Percentiles rank a stretch among this genome's conserved stretches.
Conservation (phyloP, 2,797 vertebrate species). For the Halcyon badia region DNA sequence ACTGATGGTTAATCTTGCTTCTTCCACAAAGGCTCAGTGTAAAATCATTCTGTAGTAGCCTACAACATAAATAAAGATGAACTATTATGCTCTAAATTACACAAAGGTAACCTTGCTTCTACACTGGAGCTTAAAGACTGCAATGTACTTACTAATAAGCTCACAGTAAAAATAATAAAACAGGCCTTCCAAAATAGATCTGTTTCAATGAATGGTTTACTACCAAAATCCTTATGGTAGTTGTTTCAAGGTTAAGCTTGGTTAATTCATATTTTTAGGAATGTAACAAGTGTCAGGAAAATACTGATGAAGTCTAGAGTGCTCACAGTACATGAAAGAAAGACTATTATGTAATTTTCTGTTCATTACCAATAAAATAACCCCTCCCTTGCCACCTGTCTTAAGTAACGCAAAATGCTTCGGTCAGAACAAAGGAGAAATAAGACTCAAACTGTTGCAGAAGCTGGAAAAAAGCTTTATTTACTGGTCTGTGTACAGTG, state of each 20-base stretch:
- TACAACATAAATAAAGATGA: constrained; percentile 63
- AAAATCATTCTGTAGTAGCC: constrained; percentile 56
- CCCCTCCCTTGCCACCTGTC: accelerated
- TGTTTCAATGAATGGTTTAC: not conserved
- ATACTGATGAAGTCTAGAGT: not conserved
- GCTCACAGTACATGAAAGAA: not conserved
- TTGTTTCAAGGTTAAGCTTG: not conserved
- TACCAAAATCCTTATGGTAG: not conserved
- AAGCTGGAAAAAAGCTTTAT: not conserved
- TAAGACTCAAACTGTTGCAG: not conserved
- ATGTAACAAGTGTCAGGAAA: not conserved
- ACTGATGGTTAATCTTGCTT: constrained; percentile 7
- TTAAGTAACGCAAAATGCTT: not conserved
- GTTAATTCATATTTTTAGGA: not conserved
- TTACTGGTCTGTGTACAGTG: too few species aligned
- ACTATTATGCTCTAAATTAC: not conserved
- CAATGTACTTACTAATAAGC: not conserved
- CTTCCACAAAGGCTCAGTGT: constrained; percentile 42
- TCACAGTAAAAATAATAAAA: not conserved
- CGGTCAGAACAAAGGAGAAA: not conserved
- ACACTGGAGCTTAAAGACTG: not conserved
- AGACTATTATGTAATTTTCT: not conserved
- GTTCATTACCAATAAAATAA: not conserved
- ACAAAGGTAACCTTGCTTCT: not conserved
- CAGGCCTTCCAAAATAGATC: not conserved